Conservation (phyloP, 2,888 invertebrate genomes). For the Anaspis maculata region DNA sequence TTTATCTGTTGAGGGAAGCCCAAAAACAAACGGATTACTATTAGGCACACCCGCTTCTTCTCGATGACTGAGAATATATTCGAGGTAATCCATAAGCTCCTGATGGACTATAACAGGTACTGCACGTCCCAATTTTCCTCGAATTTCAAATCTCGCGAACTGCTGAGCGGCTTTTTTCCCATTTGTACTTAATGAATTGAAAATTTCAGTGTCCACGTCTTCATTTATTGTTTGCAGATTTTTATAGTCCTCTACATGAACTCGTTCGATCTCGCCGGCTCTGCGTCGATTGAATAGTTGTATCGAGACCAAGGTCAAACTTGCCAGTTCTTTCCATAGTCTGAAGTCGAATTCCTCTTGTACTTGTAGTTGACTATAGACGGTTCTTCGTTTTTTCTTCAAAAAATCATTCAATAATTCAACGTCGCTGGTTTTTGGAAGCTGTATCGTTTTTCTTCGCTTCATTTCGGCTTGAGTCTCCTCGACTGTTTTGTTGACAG, state of each 20-base stretch:
- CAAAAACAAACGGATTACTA: background rate
- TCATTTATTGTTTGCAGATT: background rate
- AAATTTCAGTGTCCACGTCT: background rate
- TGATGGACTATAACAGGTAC: background rate
- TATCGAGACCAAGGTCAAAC: background rate
- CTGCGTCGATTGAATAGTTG: background rate
- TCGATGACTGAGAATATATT: background rate
- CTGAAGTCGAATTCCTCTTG: background rate
- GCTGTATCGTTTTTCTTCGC: background rate
- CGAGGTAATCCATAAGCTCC: background rate
- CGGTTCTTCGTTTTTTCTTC: background rate
- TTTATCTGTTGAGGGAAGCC: no score
- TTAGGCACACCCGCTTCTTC: background rate
- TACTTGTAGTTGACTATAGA: background rate
- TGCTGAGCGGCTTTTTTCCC: background rate
- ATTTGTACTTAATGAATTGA: background rate
- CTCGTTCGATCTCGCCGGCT: background rate
- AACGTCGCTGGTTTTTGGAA: background rate
- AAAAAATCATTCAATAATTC: background rate
- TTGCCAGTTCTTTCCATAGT: background rate
- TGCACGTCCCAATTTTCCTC: background rate
- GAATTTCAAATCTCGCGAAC: background rate
- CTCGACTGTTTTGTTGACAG: background rate
- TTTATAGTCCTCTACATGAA: background rate
- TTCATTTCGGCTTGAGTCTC: background rate